Conservation (phyloP, 2,888 invertebrate species). For the Ophioninae sp. region DNA sequence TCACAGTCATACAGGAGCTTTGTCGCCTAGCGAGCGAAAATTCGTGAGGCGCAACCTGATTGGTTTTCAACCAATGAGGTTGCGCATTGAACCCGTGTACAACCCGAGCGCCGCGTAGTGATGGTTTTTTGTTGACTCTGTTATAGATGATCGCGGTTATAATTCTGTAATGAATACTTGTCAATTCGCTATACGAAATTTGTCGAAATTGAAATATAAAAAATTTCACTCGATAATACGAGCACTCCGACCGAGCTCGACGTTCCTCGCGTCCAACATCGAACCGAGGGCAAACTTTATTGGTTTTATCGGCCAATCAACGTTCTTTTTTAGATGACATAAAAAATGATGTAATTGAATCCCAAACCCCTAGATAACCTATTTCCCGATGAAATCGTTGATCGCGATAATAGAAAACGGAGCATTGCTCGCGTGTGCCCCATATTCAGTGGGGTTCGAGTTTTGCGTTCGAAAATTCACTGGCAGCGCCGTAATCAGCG, state of each 20-base stretch:
- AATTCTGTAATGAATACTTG: too few species aligned
- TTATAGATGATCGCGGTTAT: too few species aligned
- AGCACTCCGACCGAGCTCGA: slow-evolving; percentile 17
- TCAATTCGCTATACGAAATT: too few species aligned
- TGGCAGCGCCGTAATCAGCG: neutral
- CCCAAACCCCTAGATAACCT: neutral
- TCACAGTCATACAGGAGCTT: neutral
- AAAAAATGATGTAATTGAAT: neutral
- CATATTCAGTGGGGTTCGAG: neutral
- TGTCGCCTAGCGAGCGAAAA: neutral
- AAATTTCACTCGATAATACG: neutral
- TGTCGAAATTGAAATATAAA: too few species aligned
- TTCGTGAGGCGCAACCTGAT: neutral
- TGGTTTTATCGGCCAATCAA: slow-evolving; percentile 5
- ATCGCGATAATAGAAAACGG: slow-evolving; percentile 17
- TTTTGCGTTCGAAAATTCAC: neutral
- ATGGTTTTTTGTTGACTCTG: too few species aligned
- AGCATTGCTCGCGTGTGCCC: slow-evolving; percentile 13
- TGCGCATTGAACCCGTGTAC: neutral
- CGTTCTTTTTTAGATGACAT: neutral
- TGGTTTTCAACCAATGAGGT: neutral
- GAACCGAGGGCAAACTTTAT: slow-evolving; percentile 17
- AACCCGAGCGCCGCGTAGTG: too few species aligned
- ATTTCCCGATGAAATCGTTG: neutral
- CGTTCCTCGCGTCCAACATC: slow-evolving; percentile 45